These are phyloP conservation scores for Channallabes apus DNA, from an alignment of 2,797 vertebrate species.

Conservation along the genomic window DNA sequence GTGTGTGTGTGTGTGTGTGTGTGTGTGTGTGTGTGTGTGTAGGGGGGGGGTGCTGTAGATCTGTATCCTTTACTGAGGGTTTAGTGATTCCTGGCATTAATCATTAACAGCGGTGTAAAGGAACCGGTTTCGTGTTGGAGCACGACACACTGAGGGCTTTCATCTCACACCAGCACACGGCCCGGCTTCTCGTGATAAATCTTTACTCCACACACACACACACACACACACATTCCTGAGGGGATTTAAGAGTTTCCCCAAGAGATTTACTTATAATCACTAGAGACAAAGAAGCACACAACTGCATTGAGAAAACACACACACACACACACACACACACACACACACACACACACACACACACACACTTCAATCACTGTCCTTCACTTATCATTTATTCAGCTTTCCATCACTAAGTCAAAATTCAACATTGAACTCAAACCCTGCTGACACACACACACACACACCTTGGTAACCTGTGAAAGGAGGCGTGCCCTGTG, in stretches of 20 bases:
- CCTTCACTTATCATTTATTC: neutral
- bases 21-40: too few species aligned
- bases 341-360: constrained; percentile 11
- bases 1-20: constrained; percentile 2
- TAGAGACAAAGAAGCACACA: constrained; percentile 42
- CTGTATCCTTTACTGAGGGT: neutral
- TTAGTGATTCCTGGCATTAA: neutral
- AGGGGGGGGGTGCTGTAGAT: neutral
- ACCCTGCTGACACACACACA: too few species aligned
- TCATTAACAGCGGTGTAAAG: constrained; percentile 20
- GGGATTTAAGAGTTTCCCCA: constrained; percentile 72
- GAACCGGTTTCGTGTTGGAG: constrained; percentile 6
- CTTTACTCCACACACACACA: constrained; percentile 20
- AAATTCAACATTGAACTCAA: neutral
- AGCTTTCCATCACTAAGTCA: neutral
- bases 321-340: constrained; percentile 7
- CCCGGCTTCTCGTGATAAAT: neutral
- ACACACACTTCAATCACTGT: neutral
- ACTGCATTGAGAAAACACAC: constrained; percentile 6
- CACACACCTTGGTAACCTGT: too few species aligned
- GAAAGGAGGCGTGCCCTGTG: neutral
- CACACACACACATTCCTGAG: constrained; percentile 69
- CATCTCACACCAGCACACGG: neutral
- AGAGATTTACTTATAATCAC: constrained; percentile 63
- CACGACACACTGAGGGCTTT: neutral